phyloP scores from a whole-genome alignment of 1,140 invertebrate genomes.

The Anadara kagoshimensis region DNA sequence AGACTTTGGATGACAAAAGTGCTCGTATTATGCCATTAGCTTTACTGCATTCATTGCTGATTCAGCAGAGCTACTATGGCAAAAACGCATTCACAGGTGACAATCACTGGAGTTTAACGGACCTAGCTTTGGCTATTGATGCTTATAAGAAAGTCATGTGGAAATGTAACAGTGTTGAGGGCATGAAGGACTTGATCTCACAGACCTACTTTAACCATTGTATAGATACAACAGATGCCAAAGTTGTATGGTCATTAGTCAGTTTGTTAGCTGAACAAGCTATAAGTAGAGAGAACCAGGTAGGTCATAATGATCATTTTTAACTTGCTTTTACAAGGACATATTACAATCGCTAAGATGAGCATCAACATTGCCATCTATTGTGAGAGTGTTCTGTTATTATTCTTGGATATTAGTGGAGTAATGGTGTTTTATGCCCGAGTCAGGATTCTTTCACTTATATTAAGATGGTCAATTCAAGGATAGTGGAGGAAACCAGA shows the following conservation, averaged over 20 bases:
- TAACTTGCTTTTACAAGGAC: not conserved
- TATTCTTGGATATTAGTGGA: no score
- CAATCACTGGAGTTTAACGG: constrained; percentile 62
- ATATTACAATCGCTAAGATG: no score
- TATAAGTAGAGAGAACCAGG: constrained; percentile 17
- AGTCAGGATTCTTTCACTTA: no score
- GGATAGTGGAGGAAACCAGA: no score
- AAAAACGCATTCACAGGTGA: constrained; percentile 56
- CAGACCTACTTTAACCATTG: constrained; percentile 63
- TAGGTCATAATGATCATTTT: not conserved
- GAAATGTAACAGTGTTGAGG: constrained; percentile 23
- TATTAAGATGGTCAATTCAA: no score
- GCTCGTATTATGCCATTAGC: constrained; percentile 63
- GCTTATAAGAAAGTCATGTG: constrained; percentile 54
- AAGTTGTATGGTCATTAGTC: constrained; percentile 48
- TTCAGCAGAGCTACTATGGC: constrained; percentile 64
- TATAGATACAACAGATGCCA: constrained; percentile 50
- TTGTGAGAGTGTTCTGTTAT: no score
- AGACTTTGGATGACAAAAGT: no score
- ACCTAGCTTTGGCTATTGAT: constrained; percentile 57
- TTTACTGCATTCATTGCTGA: constrained; percentile 59
- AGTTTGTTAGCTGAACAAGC: constrained; percentile 42
- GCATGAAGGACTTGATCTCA: constrained; percentile 51
- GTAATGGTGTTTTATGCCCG: no score
- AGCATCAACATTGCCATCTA: no score